phyloP scores from a whole-genome alignment of 2,888 invertebrate species.

The Lochmaea capreae region DNA sequence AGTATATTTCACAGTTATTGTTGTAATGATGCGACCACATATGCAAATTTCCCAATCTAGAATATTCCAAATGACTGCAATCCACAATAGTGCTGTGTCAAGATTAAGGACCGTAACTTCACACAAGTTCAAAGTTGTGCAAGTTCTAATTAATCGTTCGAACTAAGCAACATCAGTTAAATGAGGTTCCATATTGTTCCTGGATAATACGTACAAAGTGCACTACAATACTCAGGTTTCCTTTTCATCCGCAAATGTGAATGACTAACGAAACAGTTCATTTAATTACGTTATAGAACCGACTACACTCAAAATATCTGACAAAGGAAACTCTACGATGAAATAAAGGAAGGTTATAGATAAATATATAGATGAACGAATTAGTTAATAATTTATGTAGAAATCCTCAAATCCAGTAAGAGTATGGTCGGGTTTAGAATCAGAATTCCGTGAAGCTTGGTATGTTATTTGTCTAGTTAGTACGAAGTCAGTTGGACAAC shows the following conservation, averaged over 20 bases:
- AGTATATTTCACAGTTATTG: background rate
- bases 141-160: conserved; percentile 7
- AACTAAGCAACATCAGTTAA: conserved; percentile 16
- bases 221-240: conserved; percentile 8
- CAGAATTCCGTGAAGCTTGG: too few relatives aligned
- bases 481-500: too few relatives aligned
- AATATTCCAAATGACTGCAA: conserved; percentile 4
- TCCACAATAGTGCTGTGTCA: conserved; percentile 6
- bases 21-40: background rate
- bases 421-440: too few relatives aligned
- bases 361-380: background rate
- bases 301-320: background rate
- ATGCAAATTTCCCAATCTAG: conserved; percentile 6
- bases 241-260: background rate
- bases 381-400: background rate
- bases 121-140: conserved; percentile 18
- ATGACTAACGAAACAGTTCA: background rate
- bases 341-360: background rate
- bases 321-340: background rate
- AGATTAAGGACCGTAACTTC: conserved; percentile 14
- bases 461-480: too few relatives aligned
- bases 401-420: too few relatives aligned
- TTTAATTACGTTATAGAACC: background rate
- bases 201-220: conserved; percentile 5
- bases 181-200: conserved; percentile 4